phyloP scores from a whole-genome alignment of 2,888 invertebrate species.

The Drosophila yooni region DNA sequence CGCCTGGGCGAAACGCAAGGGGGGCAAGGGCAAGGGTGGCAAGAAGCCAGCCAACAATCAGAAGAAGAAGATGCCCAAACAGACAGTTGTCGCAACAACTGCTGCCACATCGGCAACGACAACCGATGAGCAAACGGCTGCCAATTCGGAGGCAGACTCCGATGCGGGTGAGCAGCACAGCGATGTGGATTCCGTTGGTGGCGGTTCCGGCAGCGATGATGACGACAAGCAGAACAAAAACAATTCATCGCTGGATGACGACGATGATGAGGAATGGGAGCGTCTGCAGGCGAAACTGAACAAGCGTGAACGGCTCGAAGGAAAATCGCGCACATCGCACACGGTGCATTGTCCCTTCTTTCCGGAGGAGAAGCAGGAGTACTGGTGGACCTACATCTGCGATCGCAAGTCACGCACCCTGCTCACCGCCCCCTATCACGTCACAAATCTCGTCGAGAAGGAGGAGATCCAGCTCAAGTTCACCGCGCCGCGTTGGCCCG shows the following conservation, averaged over 20 bases:
- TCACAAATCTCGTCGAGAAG: conserved; percentile 94
- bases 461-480: conserved; percentile 98
- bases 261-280: conserved; percentile 97
- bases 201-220: conserved; percentile 86
- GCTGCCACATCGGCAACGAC: conserved; percentile 32
- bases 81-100: conserved; percentile 50
- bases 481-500: conserved; percentile 97
- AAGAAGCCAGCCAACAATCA: conserved; percentile 82
- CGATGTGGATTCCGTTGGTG: conserved; percentile 85
- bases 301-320: conserved; percentile 95
- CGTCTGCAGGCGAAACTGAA: conserved; percentile 93
- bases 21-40: conserved; percentile 87
- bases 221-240: conserved; percentile 87
- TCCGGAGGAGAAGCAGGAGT: conserved; percentile 98
- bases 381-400: conserved; percentile 99
- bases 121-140: conserved; percentile 74
- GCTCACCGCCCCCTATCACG: conserved; percentile 96
- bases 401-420: conserved; percentile 96
- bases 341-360: conserved; percentile 98
- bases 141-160: conserved; percentile 84
- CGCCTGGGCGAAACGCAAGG: conserved; percentile 91
- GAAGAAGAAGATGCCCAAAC: conserved; percentile 83
- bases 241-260: conserved; percentile 86
- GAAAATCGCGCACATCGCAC: conserved; percentile 96
- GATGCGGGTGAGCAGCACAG: conserved; percentile 85